Conservation (phyloP, 92 coral and sea anemone species). For the Phenganax stokvisi region DNA sequence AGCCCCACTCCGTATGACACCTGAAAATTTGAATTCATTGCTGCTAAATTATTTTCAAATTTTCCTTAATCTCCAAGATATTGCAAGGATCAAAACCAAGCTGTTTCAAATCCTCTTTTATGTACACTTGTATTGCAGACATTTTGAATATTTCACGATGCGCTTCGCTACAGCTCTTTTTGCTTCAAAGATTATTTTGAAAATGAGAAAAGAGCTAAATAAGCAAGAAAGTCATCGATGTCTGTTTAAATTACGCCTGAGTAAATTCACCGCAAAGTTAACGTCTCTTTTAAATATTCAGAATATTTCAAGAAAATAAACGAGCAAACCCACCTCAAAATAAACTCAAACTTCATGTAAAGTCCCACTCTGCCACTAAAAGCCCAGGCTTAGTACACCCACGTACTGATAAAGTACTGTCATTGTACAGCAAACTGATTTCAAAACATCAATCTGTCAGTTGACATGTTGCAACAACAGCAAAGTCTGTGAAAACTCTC, state of each 20-base stretch:
- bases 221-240: background rate
- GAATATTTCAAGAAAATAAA: slow-evolving; percentile 14
- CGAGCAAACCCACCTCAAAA: background rate
- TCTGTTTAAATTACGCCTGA: background rate
- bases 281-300: background rate
- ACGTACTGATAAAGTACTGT: background rate
- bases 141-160: too few species aligned
- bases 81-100: background rate
- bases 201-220: background rate
- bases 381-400: background rate
- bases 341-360: background rate
- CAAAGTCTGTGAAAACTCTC: background rate
- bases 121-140: background rate
- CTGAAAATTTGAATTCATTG: background rate
- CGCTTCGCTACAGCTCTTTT: background rate
- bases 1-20: background rate
- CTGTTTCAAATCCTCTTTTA: background rate
- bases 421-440: background rate
- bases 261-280: background rate
- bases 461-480: background rate
- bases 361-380: too few species aligned
- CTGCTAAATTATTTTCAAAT: slow-evolving; percentile 8
- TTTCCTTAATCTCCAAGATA: slow-evolving; percentile 11
- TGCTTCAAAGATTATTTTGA: background rate
- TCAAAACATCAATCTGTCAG: background rate